Evolutionary conservation across 2,797 vertebrate genomes (phyloP).

Genomic region (Oryzias dopingdopingensis): DNA sequence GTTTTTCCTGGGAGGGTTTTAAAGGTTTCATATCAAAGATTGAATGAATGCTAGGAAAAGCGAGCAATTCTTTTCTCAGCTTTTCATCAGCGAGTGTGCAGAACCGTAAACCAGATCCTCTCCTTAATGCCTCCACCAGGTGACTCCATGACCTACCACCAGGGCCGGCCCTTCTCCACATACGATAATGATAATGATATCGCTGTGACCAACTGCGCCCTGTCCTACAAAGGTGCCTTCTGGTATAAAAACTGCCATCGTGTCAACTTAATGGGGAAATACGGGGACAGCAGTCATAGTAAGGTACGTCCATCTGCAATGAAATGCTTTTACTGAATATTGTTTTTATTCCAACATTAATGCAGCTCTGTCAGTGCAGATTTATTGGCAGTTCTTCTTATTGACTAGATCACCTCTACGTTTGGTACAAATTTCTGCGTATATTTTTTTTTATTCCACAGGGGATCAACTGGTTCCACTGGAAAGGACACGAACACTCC

Average conservation of each 20-base stretch:
- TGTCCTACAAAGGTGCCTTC: conserved; percentile 97
- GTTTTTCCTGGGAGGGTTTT: too few relatives aligned
- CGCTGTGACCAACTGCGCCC: conserved; percentile 95
- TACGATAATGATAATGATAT: conserved; percentile 93
- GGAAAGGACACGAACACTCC: conserved; percentile 95
- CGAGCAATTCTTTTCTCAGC: too few relatives aligned
- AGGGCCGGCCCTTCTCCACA: conserved; percentile 92
- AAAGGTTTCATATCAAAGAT: too few relatives aligned
- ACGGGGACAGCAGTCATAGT: conserved; percentile 90
- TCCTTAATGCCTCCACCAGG: conserved; percentile 56
- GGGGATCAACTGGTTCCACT: conserved; percentile 99
- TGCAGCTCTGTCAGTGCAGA: not conserved
- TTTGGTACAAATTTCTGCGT: not conserved
- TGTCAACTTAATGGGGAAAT: conserved; percentile 96
- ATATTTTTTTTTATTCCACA: conserved; percentile 43
- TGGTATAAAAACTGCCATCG: conserved; percentile 99
- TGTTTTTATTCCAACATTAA: not conserved
- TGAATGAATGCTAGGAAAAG: too few relatives aligned
- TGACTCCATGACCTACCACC: conserved; percentile 94
- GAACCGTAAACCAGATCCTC: not conserved
- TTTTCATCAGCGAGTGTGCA: not conserved
- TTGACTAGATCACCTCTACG: not conserved
- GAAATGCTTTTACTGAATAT: not conserved
- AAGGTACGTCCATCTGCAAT: conserved; percentile 77
- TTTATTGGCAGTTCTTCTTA: not conserved